Conservation (phyloP, 2,797 vertebrate species). For the Platyrinchus mystaceus region DNA sequence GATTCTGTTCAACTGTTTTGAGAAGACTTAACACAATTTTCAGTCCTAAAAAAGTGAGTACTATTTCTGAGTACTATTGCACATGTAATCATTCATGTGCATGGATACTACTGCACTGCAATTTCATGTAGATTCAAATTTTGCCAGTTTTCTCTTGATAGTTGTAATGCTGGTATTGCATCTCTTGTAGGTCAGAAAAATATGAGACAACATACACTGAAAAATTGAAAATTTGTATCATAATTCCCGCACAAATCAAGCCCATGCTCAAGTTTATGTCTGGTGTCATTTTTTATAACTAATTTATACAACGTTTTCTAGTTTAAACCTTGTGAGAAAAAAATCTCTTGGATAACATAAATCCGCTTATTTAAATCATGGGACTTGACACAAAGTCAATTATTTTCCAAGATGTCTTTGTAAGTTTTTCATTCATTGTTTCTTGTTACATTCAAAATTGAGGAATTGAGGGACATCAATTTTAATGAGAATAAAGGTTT, state of each 20-base stretch:
- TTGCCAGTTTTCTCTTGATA: not conserved
- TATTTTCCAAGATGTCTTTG: not conserved
- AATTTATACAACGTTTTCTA: not conserved
- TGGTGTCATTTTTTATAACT: not conserved
- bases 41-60: not conserved
- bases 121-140: not conserved
- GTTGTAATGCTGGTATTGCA: not conserved
- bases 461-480: not conserved
- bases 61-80: not conserved
- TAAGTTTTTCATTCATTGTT: not conserved
- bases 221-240: not conserved
- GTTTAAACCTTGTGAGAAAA: not conserved
- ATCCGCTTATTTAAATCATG: not conserved
- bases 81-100: not conserved
- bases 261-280: not conserved
- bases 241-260: not conserved
- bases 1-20: not conserved
- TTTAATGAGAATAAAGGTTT: not conserved
- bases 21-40: not conserved
- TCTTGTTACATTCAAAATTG: not conserved
- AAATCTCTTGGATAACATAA: not conserved
- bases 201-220: not conserved
- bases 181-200: not conserved
- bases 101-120: not conserved
- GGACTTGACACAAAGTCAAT: not conserved